Percentiles rank a stretch among this genome's conserved stretches.
Evolutionary conservation across 2,797 vertebrate species (phyloP).

Genomic region (Spondyliosoma cantharus): DNA sequence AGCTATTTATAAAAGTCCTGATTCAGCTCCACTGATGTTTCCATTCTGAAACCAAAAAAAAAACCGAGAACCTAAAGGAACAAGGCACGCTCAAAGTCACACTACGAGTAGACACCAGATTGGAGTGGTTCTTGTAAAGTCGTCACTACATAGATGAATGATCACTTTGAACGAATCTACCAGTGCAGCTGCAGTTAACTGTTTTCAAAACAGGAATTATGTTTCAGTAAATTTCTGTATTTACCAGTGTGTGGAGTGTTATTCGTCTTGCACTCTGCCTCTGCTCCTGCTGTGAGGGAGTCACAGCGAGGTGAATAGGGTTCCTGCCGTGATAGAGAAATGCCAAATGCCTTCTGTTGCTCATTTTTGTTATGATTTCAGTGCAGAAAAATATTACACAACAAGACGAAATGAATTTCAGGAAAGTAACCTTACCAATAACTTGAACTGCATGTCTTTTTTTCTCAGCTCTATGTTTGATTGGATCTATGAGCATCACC

Average conservation of each 20-base stretch:
- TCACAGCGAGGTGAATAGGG: slow-evolving; percentile 29
- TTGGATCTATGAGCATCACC: neutral
- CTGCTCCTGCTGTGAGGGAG: slow-evolving; percentile 31
- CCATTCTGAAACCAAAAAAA: slow-evolving; percentile 45
- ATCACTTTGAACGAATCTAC: neutral
- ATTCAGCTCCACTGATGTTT: slow-evolving; percentile 75
- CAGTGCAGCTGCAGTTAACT: neutral
- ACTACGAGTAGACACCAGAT: slow-evolving; percentile 8
- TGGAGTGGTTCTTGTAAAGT: slow-evolving; percentile 5
- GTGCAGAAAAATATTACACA: neutral
- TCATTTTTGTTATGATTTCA: slow-evolving; percentile 10
- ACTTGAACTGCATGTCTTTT: neutral
- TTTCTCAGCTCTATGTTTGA: neutral
- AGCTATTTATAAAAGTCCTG: slow-evolving; percentile 79
- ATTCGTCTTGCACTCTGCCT: too few relatives aligned
- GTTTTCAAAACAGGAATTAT: neutral
- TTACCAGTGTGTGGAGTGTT: neutral
- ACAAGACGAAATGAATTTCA: neutral
- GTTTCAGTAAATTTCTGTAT: neutral
- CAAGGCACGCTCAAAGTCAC: slow-evolving; percentile 48
- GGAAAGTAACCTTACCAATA: neutral
- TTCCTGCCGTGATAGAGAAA: slow-evolving; percentile 3
- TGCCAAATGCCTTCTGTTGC: slow-evolving; percentile 14
- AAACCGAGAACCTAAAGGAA: slow-evolving; percentile 30
- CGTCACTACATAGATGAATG: neutral